A percentile compares a stretch with the other conserved stretches of the same genome.
Conservation (phyloP, 2,888 invertebrate genomes). For the Patella depressa region DNA sequence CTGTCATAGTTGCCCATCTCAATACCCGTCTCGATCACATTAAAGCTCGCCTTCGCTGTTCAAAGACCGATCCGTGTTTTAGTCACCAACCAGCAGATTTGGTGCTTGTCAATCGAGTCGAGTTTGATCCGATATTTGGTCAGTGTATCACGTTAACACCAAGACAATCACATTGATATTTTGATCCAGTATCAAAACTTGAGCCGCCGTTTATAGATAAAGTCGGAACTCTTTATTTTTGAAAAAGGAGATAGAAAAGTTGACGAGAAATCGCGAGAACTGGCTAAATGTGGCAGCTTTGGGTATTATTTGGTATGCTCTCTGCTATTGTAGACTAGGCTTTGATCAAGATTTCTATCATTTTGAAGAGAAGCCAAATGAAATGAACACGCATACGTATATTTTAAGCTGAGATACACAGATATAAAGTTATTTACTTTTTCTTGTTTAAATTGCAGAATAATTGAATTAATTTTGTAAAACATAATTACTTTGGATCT, state of each 20-base stretch:
- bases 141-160: slow-evolving; percentile 7
- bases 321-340: no score
- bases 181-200: slow-evolving; percentile 13
- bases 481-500: no score
- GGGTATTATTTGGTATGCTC: no score
- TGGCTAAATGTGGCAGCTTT: not conserved
- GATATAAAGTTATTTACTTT: no score
- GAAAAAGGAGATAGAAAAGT: not conserved
- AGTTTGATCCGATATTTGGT: slow-evolving; percentile 8
- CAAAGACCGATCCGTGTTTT: slow-evolving; percentile 9
- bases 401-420: no score
- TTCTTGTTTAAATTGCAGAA: no score
- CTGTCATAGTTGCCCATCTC: slow-evolving; percentile 5
- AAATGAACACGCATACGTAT: no score
- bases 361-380: no score
- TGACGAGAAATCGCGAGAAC: slow-evolving; percentile 5
- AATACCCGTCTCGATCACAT: slow-evolving; percentile 3
- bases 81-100: slow-evolving; percentile 4
- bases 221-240: slow-evolving; percentile 9
- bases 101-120: not conserved
- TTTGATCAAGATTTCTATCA: no score
- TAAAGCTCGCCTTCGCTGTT: slow-evolving; percentile 1
- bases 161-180: slow-evolving; percentile 13
- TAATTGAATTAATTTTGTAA: no score
- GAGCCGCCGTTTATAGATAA: slow-evolving; percentile 12